Base-by-base conservation (phyloP, 2,113 vertebrate genomes). In the Zeus faber region DNA sequence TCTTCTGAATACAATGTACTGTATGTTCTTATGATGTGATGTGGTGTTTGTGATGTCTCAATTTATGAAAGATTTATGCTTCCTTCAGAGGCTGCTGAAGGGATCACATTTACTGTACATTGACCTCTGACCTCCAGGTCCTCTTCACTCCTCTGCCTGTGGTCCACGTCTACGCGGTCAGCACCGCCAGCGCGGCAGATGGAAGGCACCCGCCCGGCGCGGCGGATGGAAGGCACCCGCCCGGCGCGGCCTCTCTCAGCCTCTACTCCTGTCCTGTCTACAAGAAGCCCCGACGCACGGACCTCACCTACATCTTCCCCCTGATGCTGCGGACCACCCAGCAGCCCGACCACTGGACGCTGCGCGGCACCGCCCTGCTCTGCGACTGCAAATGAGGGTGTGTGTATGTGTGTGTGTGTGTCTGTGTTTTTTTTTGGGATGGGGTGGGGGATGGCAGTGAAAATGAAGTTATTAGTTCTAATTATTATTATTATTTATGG, bases 111-210 rank as follows among this genome's bases (percentile, higher is more conserved):
- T n/a, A n/a, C n/a, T n/a, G n/a, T n/a, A n/a, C n/a, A n/a, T n/a
- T 18, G 25, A 49, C 17, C 9, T 29, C 1, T 49, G 17, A 27
- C 24, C 37, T 23, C n/a, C 77, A 94, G 92, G 90, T 92, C 43
- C 86, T 93, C 62, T 93, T 93, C 75, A 90, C 89, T 0, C 84
- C 85, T 4, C 85, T 93, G 13, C 93, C 93, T 0, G 93, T 93
- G 23, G 91, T 91, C 16, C 91, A 93, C 0, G 88, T 94, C 50
- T 93, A 84, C 1, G 91, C 92, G 7, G 66, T 93, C 54, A 91
- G 86, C 72, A 74, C 70, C 0, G 57, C 66, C 25, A 74, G 59
- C 0, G 52, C 51, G 9, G 64, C 4, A 0, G 89, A 90, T 29
- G 16, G 57, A 1, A 88, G 74, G 65, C 84, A 84, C 16, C 50